These are phyloP conservation scores for Pseudomyrmex cubaensis DNA, from an alignment of 1,140 invertebrate species.

Conservation along the genomic window DNA sequence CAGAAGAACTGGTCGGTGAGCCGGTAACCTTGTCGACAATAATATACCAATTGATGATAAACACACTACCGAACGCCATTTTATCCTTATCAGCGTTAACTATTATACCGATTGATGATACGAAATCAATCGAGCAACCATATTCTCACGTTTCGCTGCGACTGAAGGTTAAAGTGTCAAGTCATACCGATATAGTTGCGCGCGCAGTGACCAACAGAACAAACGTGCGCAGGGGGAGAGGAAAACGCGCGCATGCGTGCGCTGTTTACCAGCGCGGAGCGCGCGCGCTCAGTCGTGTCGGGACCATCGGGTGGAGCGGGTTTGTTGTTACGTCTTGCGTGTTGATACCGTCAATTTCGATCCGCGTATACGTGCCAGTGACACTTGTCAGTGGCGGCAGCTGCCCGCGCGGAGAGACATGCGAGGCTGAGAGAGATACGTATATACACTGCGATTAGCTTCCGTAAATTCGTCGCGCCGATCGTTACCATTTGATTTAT, in stretches of 20 bases:
- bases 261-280: constrained; percentile 4
- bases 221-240: not conserved
- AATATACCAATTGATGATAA: too few relatives aligned
- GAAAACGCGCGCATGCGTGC: constrained; percentile 10
- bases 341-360: constrained; percentile 41
- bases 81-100: too few relatives aligned
- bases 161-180: too few relatives aligned
- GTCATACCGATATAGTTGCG: not conserved
- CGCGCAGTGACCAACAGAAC: constrained; percentile 25
- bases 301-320: constrained; percentile 64
- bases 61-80: too few relatives aligned
- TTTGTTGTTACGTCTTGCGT: constrained; percentile 6
- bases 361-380: constrained; percentile 48
- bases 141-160: too few relatives aligned
- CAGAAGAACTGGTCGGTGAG: too few relatives aligned
- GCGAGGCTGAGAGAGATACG: constrained; percentile 16
- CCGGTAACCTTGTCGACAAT: too few relatives aligned
- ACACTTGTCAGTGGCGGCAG: constrained; percentile 25
- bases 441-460: not conserved
- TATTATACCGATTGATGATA: too few relatives aligned
- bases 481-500: constrained; percentile 4
- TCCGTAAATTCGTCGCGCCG: constrained; percentile 7
- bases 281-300: constrained; percentile 64
- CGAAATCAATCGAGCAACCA: too few relatives aligned
- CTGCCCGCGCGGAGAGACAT: not conserved